These are phyloP conservation scores for Atrichornis clamosus DNA, from an alignment of 2,113 vertebrate genomes.

Conservation along the genomic window DNA sequence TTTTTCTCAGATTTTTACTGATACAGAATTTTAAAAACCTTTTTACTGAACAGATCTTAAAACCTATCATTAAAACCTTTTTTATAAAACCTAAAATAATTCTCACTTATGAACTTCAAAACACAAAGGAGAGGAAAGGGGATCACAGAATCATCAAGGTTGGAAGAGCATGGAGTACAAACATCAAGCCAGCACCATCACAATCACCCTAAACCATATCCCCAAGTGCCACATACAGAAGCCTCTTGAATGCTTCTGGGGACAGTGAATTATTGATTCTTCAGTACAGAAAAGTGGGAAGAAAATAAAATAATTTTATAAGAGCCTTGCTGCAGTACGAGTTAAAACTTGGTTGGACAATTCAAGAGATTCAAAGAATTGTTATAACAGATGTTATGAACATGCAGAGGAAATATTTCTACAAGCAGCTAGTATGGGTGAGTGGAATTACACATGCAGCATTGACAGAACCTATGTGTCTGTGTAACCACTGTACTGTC, in stretches of 20 bases:
- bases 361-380: not conserved
- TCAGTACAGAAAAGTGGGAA: not conserved
- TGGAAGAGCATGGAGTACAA: not conserved
- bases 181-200: not conserved
- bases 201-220: not conserved
- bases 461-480: not conserved
- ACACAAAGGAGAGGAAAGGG: not conserved
- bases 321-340: not conserved
- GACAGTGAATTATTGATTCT: not conserved
- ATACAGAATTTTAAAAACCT: not conserved
- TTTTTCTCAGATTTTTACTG: not conserved
- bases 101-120: not conserved
- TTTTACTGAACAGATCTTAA: not conserved
- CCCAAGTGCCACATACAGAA: not conserved
- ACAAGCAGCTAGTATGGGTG: not conserved
- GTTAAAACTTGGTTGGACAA: not conserved
- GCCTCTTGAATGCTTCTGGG: not conserved
- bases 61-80: not conserved
- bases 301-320: not conserved
- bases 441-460: not conserved
- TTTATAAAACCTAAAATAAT: not conserved
- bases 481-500: not conserved
- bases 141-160: not conserved
- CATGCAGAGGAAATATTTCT: not conserved
- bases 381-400: not conserved